Evolutionary conservation across 2,797 vertebrate genomes (phyloP), one percentile per base, ranked within the genome.

Genomic region (Eulemur mongoz): DNA sequence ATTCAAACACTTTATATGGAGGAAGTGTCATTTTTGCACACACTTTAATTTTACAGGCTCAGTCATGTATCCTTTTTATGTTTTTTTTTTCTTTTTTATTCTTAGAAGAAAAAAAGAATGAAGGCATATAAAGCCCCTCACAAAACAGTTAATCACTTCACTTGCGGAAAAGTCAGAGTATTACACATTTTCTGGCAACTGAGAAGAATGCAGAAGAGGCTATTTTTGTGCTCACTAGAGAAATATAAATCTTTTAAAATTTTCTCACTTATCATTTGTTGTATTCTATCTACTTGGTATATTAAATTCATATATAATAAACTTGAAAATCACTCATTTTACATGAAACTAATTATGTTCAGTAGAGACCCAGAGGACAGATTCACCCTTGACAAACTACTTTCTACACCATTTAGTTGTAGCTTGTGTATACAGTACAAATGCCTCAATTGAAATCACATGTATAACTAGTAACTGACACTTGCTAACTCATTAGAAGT

Each of bases 281-380:
- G 7, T 94, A 45, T 96, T 96, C 78, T 95, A 38, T 50, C 43
- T 95, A 81, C 96, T 97, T 96, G 97, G 75, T 94, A 88, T 98
- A 98, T 98, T 98, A 98, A 98, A 97, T 98, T 96, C 70, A 86
- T 98, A 97, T 86, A 97, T 97, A 98, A 97, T 92, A 96, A 94
- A 84, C 63, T 97, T 90, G 80, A 97, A 91, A 97, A 95, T 1
- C 59, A 95, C 87, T 97, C 61, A 65, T 97, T 94, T 96, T 97
- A 96, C 84, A 81, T 94, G 32, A 50, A 97, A 97, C 96, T 98
- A 98, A 98, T 98, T 98, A 95, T 88, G 43, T 35, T 78, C 5
- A 2, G 83, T 95, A 96, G 91, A 45, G 88, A 95, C 87, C 91
- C 89, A 98, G 87, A 97, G 91, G 95, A 84, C 72, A 95, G 8